Evolutionary conservation across 2,113 vertebrate species (phyloP).

Genomic region (Monopterus albus): DNA sequence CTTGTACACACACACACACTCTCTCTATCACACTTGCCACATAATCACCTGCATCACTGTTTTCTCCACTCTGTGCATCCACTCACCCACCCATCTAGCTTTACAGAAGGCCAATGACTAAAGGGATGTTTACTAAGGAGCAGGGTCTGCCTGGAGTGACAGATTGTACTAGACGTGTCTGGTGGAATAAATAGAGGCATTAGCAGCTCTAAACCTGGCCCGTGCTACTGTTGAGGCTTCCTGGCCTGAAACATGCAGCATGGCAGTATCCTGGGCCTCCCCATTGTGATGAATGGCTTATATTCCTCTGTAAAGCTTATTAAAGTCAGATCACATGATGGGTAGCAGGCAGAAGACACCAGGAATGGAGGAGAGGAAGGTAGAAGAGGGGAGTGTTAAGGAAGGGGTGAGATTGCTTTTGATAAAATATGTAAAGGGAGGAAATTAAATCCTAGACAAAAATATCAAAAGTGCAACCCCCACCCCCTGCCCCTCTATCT

Average conservation of each 20-base stretch:
- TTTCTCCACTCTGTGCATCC: conserved; percentile 1
- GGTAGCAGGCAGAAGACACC: conserved; percentile 63
- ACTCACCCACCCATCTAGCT: conserved; percentile 22
- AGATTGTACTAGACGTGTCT: conserved; percentile 49
- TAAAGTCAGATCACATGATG: conserved; percentile 78
- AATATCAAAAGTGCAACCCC: conserved; percentile 71
- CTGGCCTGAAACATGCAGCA: conserved; percentile 76
- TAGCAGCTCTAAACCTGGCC: conserved; percentile 64
- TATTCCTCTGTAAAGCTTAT: conserved; percentile 79
- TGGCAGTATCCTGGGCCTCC: conserved; percentile 59
- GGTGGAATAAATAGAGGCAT: conserved; percentile 77
- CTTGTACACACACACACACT: neutral
- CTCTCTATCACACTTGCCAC: neutral
- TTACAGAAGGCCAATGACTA: conserved; percentile 22
- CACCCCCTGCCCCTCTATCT: conserved; percentile 4
- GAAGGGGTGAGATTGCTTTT: conserved; percentile 43
- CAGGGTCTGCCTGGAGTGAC: conserved; percentile 59
- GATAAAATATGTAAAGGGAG: conserved; percentile 81
- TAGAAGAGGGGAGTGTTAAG: conserved; percentile 29
- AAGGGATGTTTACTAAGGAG: conserved; percentile 55
- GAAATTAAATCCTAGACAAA: conserved; percentile 81
- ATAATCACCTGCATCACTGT: conserved; percentile 1
- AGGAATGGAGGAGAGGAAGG: conserved; percentile 39
- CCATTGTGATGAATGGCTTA: conserved; percentile 78
- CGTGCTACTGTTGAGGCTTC: conserved; percentile 60